phyloP scores from a whole-genome alignment of 1,140 invertebrate genomes.

The Drosophila auraria region DNA sequence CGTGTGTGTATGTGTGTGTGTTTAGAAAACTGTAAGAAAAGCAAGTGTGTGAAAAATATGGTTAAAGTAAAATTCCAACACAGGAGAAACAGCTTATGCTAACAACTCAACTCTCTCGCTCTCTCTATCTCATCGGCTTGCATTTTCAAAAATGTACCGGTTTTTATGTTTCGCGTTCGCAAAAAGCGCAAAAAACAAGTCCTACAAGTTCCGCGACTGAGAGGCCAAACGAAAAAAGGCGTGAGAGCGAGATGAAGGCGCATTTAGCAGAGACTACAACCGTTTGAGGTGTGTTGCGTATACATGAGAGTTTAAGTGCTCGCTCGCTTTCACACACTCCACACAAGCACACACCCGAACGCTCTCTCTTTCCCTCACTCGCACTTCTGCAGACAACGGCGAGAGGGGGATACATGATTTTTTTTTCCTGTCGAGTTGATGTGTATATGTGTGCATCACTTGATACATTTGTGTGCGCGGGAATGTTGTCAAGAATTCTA shows the following conservation, averaged over 20 bases:
- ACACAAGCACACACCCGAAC: not conserved
- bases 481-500: conserved; percentile 82
- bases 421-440: conserved; percentile 24
- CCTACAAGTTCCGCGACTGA: conserved; percentile 63
- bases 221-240: conserved; percentile 25
- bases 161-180: conserved; percentile 72
- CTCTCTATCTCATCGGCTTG: conserved; percentile 21
- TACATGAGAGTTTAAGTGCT: conserved; percentile 63
- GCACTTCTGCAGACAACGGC: conserved; percentile 21
- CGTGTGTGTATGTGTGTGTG: conserved; percentile 52
- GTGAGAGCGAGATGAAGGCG: conserved; percentile 28
- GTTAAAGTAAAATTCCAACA: conserved; percentile 62
- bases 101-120: conserved; percentile 21
- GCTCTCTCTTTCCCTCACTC: conserved; percentile 50
- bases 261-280: conserved; percentile 65
- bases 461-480: conserved; percentile 56
- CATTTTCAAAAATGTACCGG: conserved; percentile 73
- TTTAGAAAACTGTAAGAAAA: conserved; percentile 82
- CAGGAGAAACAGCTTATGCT: conserved; percentile 30
- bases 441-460: conserved; percentile 48
- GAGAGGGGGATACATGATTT: conserved; percentile 45
- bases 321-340: conserved; percentile 26
- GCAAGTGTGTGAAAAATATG: conserved; percentile 80
- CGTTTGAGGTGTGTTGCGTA: conserved; percentile 73
- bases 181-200: conserved; percentile 74